Evolutionary conservation across 1,140 invertebrate genomes (phyloP).

Genomic region (Thalassaphorura encarpata): DNA sequence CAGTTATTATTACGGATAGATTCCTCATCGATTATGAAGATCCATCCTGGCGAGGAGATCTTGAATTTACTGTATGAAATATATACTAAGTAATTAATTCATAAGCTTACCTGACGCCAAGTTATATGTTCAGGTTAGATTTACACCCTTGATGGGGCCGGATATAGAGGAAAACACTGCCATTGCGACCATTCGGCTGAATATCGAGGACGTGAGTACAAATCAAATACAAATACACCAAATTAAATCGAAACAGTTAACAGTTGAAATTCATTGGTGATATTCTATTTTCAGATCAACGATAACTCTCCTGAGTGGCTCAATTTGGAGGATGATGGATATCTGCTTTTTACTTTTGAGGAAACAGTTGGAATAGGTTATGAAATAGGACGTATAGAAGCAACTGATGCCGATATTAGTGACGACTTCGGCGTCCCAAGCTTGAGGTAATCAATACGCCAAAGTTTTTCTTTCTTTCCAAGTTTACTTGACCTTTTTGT

Average conservation of each 20-base stretch:
- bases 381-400: neutral
- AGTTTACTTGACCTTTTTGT: neutral
- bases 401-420: neutral
- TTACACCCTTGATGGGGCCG: too few relatives aligned
- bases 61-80: neutral
- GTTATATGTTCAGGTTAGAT: neutral
- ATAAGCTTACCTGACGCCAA: neutral
- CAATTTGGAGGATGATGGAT: too few relatives aligned
- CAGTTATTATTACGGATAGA: neutral
- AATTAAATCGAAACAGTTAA: too few relatives aligned
- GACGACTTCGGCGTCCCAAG: neutral
- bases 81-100: neutral
- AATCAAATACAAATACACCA: neutral
- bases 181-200: neutral
- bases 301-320: too few relatives aligned
- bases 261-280: too few relatives aligned
- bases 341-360: too few relatives aligned
- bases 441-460: neutral
- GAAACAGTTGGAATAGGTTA: too few relatives aligned
- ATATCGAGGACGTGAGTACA: neutral
- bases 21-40: neutral
- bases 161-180: neutral
- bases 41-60: neutral
- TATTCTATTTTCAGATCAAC: too few relatives aligned
- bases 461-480: neutral